Evolutionary conservation across 2,797 vertebrate genomes (phyloP), one percentile per base, ranked within the genome.

Genomic region (Taeniopygia guttata): DNA sequence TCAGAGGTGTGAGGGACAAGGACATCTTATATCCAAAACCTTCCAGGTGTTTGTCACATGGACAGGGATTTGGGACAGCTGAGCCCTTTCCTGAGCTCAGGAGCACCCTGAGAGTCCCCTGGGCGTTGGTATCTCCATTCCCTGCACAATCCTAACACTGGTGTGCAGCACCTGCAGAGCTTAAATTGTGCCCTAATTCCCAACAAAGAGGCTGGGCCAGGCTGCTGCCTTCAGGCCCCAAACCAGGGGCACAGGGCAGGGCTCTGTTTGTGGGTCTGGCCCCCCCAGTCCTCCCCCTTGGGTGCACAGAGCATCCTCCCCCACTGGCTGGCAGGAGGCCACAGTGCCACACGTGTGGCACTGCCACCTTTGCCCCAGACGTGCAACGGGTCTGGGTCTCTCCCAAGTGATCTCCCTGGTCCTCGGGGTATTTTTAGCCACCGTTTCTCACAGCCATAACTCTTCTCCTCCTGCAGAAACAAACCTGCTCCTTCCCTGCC

Each of bases 111-210:
- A 32, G 14, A 26, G 22, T 7, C 14, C 32, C 40, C 40, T 5
- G 3, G 11, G 30, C 10, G 1, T 36, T 2, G 2, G 0, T 2
- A 0, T 3, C 63, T 40, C 51, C 0, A 0, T 4, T 48, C 59
- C 18, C 76, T 25, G 49, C 54, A 3, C 29, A 5, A 9, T 8
- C 11, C 8, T 22, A 2, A 0, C 0, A 0, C 0, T 3, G 25
- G 7, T 9, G 26, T 23, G 60, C 19, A 11, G 59, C 36, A 2
- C 63, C 55, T 13, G 20, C 22, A 15, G 34, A 26, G 6, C 29
- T 51, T 10, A 2, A 1, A 13, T 1, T 2, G 2, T 18, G 62
- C 5, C 11, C 42, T 23, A 1, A 25, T 27, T 13, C 9, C 20
- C 25, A 25, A 3, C 5, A 2, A 22, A 8, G 9, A 29, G n/a